Evolutionary conservation across 2,797 vertebrate genomes (phyloP).

Genomic region (Nothura maculosa): DNA sequence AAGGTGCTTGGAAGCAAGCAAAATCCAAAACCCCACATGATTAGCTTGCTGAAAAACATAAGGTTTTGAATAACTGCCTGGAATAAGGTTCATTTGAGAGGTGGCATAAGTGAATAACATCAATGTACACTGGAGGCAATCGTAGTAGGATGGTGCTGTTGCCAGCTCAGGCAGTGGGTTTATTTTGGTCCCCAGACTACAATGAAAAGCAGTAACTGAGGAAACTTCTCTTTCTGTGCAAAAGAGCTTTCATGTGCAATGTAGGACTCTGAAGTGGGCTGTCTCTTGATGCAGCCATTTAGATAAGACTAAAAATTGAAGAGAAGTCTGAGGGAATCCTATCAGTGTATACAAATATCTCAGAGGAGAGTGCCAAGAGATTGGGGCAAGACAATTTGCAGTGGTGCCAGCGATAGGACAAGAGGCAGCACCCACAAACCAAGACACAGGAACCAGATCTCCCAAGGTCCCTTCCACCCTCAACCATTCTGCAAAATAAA

Average conservation of each 20-base stretch:
- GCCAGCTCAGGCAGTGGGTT: background rate
- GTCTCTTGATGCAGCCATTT: background rate
- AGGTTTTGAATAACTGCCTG: background rate
- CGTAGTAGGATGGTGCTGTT: fast-evolving
- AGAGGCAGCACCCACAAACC: no score
- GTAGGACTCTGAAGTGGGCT: background rate
- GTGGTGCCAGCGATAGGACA: no score
- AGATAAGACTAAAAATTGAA: no score
- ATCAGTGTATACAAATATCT: no score
- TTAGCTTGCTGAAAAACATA: background rate
- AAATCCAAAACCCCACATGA: background rate
- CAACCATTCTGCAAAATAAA: background rate
- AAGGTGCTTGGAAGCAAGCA: background rate
- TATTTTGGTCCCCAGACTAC: background rate
- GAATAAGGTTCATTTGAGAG: background rate
- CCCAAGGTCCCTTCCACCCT: no score
- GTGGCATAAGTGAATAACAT: fast-evolving
- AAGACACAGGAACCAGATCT: no score
- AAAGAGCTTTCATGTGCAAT: fast-evolving
- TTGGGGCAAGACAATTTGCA: no score
- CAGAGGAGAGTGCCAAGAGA: no score
- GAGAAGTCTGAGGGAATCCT: no score
- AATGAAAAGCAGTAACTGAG: background rate
- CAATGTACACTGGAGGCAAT: fast-evolving
- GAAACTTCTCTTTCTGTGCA: background rate